phyloP scores from a whole-genome alignment of 2,113 vertebrate species.

The Okapia johnstoni region DNA sequence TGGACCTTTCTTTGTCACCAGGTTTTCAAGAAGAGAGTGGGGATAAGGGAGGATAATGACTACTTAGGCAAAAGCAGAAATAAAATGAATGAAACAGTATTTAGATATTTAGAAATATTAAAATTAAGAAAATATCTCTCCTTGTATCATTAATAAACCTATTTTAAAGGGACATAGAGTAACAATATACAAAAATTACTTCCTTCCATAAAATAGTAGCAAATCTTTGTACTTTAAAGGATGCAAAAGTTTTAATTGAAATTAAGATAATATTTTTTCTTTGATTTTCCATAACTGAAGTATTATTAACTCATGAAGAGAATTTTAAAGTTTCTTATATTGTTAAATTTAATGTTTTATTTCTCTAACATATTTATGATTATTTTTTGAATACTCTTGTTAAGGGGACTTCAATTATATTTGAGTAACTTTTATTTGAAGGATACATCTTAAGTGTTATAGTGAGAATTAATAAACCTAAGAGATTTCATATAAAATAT shows the following conservation, averaged over 20 bases:
- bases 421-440: not conserved
- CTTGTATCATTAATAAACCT: not conserved
- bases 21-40: not conserved
- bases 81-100: not conserved
- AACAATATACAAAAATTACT: not conserved
- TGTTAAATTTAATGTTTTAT: constrained; percentile 1
- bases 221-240: not conserved
- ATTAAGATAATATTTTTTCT: not conserved
- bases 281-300: not conserved
- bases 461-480: not conserved
- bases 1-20: not conserved
- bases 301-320: not conserved
- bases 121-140: not conserved
- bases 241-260: not conserved
- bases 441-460: not conserved
- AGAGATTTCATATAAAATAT: not conserved
- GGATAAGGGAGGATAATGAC: not conserved
- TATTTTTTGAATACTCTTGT: not conserved
- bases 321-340: not conserved
- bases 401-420: not conserved
- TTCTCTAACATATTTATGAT: not conserved
- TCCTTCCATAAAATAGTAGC: not conserved
- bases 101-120: not conserved
- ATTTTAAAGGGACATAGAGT: not conserved
- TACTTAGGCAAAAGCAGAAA: not conserved